Percentiles rank a stretch among this genome's conserved stretches.
Conservation (phyloP, 2,888 invertebrate genomes). For the Limenitis camilla region DNA sequence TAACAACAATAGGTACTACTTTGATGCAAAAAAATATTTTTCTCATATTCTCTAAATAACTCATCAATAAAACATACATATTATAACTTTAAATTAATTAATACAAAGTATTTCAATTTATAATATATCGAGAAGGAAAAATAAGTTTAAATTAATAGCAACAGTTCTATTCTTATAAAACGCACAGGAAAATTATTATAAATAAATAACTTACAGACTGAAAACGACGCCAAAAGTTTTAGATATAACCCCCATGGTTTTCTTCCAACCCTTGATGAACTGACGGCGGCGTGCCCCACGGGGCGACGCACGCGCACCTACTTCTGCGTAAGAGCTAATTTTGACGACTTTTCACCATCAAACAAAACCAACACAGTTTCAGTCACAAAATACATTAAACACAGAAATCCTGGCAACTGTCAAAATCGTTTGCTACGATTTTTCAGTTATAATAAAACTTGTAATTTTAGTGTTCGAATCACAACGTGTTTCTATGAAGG, state of each 20-base stretch:
- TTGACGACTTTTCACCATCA: constrained; percentile 46
- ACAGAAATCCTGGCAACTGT: constrained; percentile 13
- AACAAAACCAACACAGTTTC: constrained; percentile 40
- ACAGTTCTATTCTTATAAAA: not conserved
- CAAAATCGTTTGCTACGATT: too few species aligned
- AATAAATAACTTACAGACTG: constrained; percentile 80
- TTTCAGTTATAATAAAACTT: too few species aligned
- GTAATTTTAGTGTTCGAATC: too few species aligned
- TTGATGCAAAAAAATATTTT: too few species aligned
- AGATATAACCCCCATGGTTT: constrained; percentile 83
- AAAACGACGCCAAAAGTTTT: constrained; percentile 86
- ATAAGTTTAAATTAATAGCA: not conserved
- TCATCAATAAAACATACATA: too few species aligned
- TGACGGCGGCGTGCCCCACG: constrained; percentile 69
- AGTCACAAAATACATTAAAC: constrained; percentile 46
- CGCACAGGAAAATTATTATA: not conserved
- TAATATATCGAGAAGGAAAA: too few species aligned
- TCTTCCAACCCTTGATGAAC: constrained; percentile 70
- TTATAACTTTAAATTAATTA: too few species aligned
- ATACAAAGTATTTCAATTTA: too few species aligned
- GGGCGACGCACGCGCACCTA: constrained; percentile 58
- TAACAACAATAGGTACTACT: too few species aligned
- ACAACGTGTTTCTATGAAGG: constrained; percentile 28
- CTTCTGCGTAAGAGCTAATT: constrained; percentile 66
- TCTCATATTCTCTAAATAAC: too few species aligned